Percentiles rank a stretch among this genome's conserved stretches.
Evolutionary conservation across 2,113 vertebrate species (phyloP).

Genomic region (Ammospiza nelsoni): DNA sequence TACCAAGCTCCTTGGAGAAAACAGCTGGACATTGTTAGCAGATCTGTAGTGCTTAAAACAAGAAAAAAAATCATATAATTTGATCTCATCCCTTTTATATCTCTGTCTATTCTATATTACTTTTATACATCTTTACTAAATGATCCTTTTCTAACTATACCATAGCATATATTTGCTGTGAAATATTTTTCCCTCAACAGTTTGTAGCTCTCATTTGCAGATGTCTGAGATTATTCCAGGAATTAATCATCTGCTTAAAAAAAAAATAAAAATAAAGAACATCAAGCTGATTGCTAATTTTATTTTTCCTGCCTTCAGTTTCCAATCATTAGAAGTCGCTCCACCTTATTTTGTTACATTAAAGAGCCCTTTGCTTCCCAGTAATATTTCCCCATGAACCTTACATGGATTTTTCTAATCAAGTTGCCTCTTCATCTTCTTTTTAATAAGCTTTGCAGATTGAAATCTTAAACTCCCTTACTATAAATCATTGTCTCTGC

Average conservation of each 20-base stretch:
- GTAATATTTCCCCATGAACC: constrained; percentile 31
- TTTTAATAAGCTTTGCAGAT: constrained; percentile 50
- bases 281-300: constrained; percentile 57
- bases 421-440: constrained; percentile 36
- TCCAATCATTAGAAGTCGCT: constrained; percentile 27
- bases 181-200: neutral
- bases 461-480: constrained; percentile 12
- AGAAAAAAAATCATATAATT: neutral
- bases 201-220: constrained; percentile 22
- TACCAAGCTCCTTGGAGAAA: neutral
- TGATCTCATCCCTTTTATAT: neutral
- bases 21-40: neutral
- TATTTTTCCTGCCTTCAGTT: constrained; percentile 60
- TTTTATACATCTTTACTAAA: neutral
- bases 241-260: constrained; percentile 24
- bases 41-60: neutral
- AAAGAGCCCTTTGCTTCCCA: constrained; percentile 34
- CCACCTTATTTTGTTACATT: constrained; percentile 43
- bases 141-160: neutral
- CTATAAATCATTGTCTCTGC: neutral
- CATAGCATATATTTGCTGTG: neutral
- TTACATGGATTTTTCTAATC: constrained; percentile 45
- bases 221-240: constrained; percentile 3
- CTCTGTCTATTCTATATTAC: neutral
- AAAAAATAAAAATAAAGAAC: constrained; percentile 2